phyloP scores from a whole-genome alignment of 2,888 invertebrate genomes.

The Euphydryas editha region DNA sequence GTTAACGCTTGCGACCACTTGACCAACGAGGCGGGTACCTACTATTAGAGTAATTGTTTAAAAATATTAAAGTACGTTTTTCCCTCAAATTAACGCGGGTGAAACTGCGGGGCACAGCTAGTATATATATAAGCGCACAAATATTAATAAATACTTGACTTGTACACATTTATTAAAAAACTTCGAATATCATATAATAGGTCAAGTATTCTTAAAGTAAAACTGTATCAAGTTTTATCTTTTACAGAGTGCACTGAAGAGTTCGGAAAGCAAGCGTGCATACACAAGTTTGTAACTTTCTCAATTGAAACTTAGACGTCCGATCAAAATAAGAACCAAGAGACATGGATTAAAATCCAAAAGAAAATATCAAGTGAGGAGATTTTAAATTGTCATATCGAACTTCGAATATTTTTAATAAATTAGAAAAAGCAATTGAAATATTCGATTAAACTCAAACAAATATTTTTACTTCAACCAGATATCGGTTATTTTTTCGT shows the following conservation, averaged over 20 bases:
- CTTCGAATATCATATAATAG: background rate
- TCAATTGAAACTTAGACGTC: constrained; percentile 31
- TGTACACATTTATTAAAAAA: background rate
- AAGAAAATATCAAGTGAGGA: background rate
- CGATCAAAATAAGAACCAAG: constrained; percentile 8
- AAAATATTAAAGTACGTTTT: too few relatives aligned
- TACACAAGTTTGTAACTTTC: constrained; percentile 34
- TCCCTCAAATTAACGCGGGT: too few relatives aligned
- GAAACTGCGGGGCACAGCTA: too few relatives aligned
- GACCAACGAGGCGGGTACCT: too few relatives aligned
- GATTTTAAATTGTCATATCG: background rate
- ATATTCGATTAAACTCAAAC: too few relatives aligned
- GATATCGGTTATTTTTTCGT: too few relatives aligned
- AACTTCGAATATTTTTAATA: too few relatives aligned
- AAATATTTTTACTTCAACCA: too few relatives aligned
- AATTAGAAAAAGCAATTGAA: too few relatives aligned
- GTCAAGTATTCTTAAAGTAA: constrained; percentile 4
- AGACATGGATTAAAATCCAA: background rate
- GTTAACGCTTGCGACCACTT: too few relatives aligned
- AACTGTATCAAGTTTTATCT: constrained; percentile 16
- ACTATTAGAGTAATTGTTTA: too few relatives aligned
- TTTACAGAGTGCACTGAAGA: constrained; percentile 11
- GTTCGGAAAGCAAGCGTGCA: constrained; percentile 24
- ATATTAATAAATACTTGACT: background rate
- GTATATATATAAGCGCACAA: too few relatives aligned